A percentile compares a stretch with the other conserved stretches of the same genome.
Conservation (phyloP, 23 tunicate species). For the Styela clava region DNA sequence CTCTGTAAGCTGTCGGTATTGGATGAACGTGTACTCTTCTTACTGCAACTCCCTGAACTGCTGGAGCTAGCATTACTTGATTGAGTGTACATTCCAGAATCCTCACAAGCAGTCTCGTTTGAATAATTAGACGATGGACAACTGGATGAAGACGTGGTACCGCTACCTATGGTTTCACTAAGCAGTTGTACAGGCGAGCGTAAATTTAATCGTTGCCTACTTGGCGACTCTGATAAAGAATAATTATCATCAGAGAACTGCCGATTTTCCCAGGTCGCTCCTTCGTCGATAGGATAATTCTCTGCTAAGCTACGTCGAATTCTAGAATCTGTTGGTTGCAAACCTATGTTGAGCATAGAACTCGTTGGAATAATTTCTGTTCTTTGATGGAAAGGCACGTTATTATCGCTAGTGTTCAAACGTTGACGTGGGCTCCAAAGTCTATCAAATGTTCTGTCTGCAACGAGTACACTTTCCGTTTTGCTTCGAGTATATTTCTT, state of each 20-base stretch:
- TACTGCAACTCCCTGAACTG: background rate
- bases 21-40: too few relatives aligned
- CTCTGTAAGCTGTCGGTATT: too few relatives aligned
- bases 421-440: slow-evolving; percentile 4
- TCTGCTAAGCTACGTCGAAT: background rate
- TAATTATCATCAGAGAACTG: background rate
- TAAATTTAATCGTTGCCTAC: background rate
- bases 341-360: background rate
- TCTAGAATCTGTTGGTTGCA: background rate
- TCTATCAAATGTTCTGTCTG: slow-evolving; percentile 13
- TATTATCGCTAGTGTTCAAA: background rate
- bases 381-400: background rate
- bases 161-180: background rate
- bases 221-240: background rate
- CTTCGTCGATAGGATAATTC: background rate
- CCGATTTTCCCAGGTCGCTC: background rate
- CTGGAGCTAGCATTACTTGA: slow-evolving; percentile 14
- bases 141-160: slow-evolving; percentile 1
- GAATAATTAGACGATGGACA: background rate
- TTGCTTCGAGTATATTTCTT: slow-evolving; percentile 10
- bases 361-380: background rate
- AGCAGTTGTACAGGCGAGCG: background rate
- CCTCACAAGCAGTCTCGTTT: background rate
- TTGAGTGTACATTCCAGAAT: slow-evolving; percentile 15
- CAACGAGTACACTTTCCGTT: slow-evolving; percentile 11